These are phyloP conservation scores for Xestia rhomboidea DNA, from an alignment of 2,888 invertebrate species.

Conservation along the genomic window DNA sequence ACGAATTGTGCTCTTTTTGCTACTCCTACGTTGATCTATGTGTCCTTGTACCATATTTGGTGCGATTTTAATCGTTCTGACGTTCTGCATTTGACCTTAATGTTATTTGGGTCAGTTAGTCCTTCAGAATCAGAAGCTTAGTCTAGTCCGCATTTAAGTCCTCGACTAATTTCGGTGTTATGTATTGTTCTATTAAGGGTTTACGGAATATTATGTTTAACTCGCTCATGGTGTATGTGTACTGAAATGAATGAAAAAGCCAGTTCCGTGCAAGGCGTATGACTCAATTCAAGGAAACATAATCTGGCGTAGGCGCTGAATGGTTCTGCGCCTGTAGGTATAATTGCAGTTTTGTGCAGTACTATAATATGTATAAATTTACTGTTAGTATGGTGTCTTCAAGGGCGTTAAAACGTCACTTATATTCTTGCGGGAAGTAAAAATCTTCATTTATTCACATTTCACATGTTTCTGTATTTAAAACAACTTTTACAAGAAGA, in stretches of 20 bases:
- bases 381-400: neutral
- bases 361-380: neutral
- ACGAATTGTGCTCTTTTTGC: neutral
- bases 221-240: neutral
- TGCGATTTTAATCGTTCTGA: neutral
- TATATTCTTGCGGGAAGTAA: neutral
- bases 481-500: too few relatives aligned
- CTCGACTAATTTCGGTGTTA: neutral
- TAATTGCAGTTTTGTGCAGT: slow-evolving; percentile 7
- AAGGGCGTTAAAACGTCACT: neutral
- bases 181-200: neutral
- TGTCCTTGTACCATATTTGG: slow-evolving; percentile 12
- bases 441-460: neutral
- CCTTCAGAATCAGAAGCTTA: slow-evolving; percentile 10
- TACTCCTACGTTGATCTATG: neutral
- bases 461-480: too few relatives aligned
- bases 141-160: slow-evolving; percentile 6
- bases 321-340: slow-evolving; percentile 9
- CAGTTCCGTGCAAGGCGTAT: slow-evolving; percentile 7
- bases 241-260: slow-evolving; percentile 12
- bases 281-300: slow-evolving; percentile 46
- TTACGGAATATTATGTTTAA: neutral
- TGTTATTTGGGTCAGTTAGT: slow-evolving; percentile 27
- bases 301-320: slow-evolving; percentile 15
- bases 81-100: slow-evolving; percentile 18